Evolutionary conservation across 1,140 invertebrate genomes (phyloP), one percentile per base, ranked within the genome.

Genomic region (Scaptomyza hsui): DNA sequence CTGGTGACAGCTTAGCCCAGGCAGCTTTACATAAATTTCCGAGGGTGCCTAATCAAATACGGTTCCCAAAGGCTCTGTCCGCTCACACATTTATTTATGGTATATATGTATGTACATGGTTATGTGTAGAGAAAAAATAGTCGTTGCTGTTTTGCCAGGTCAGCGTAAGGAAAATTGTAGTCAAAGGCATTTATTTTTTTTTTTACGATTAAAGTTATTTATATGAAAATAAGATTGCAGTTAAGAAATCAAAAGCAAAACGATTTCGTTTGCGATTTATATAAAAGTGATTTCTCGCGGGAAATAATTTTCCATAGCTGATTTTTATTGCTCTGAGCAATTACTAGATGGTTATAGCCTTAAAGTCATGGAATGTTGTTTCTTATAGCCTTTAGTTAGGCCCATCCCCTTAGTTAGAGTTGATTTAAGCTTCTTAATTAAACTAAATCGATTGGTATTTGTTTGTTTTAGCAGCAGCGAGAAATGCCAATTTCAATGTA

Each of bases 21-120:
- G 26, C 26, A 29, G 72, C 60, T 76, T 68, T 73, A 78, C 80
- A 86, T 85, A 83, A 83, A 86, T 86, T 83, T 80, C 21, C 45
- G 51, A 44, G 26, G 18, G 48, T 32, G 15, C 57, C 68, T 85
- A 85, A 85, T 85, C 76, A 85, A 85, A 86, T 86, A 85, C 73
- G 44, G 62, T 80, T 67, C 56, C 57, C 39, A 53, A 32, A 78
- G 41, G 44, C 59, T 32, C 59, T 24, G 41, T 16, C 26, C 15
- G 18, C 18, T 32, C 24, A 16, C 16, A 42, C 29, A 61, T 29
- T 29, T 9, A 29, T 29, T 29, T 29, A 7, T n/a, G n/a, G n/a
- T n/a, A n/a, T 29, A 29, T 29, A 29, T 29, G 1, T 29, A 9
- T n/a, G 26, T 29, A 2, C 9, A 9, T 29, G 26, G n/a, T n/a